Conservation (phyloP, 2,888 invertebrate genomes). For the Helleia helle region DNA sequence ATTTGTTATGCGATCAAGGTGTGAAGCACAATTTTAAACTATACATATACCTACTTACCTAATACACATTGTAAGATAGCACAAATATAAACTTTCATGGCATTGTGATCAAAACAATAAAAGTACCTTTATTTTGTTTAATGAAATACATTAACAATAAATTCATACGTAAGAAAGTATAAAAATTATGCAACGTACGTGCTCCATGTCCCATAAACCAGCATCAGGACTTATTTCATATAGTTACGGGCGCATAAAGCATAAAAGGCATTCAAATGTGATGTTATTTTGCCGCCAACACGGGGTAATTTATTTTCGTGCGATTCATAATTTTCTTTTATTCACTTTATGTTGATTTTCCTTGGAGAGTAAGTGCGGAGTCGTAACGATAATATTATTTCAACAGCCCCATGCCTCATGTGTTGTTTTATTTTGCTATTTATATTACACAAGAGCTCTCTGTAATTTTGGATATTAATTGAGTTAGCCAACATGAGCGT, state of each 20-base stretch:
- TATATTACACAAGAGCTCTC: constrained; percentile 37
- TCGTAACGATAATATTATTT: constrained; percentile 73
- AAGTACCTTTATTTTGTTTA: too few species aligned
- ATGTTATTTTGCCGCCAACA: constrained; percentile 75
- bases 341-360: constrained; percentile 75
- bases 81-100: too few species aligned
- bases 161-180: constrained; percentile 29
- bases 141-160: too few species aligned
- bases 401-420: constrained; percentile 64
- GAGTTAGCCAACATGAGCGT: not conserved
- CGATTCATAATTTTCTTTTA: constrained; percentile 75
- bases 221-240: constrained; percentile 64
- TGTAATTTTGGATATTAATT: constrained; percentile 19
- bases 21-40: too few species aligned
- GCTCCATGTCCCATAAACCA: constrained; percentile 63
- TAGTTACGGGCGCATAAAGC: constrained; percentile 70
- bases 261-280: constrained; percentile 74
- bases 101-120: too few species aligned
- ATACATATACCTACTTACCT: too few species aligned
- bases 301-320: constrained; percentile 71
- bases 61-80: too few species aligned
- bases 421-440: constrained; percentile 59
- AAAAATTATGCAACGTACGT: constrained; percentile 67
- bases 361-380: constrained; percentile 64
- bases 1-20: too few species aligned